Evolutionary conservation across 2,888 invertebrate species (phyloP), one percentile per base, ranked within the genome.

Genomic region (Drosophila subquinaria): DNA sequence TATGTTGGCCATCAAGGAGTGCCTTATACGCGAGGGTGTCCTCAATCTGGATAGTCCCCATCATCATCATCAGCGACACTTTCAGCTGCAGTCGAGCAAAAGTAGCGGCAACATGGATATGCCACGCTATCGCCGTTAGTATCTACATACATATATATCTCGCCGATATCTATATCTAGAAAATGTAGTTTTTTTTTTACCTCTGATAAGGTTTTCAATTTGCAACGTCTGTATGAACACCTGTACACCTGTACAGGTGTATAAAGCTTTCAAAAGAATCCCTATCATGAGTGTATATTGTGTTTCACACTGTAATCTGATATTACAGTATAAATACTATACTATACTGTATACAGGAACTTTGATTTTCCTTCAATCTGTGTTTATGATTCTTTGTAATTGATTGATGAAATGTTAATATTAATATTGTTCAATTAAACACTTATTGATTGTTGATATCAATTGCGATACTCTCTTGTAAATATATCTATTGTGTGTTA

Each of bases 1-100:
- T 50, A 91, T 91, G 91, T 81, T 91, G 73, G 91, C 91, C 78
- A 83, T 91, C 59, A 91, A 91, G 89, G 91, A 91, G 85, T 91
- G 91, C 61, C 73, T 91, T 17, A 91, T 91, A 72, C 91, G 91
- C 53, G 91, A 91, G 84, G 91, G 91, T 78, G 91, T 91, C 30
- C 83, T 91, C 48, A 91, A 91, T 79, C 72, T 89, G 67, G 84
- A 84, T 71, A 70, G 64, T 36, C 59, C 60, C 62, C 61, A 56
- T 36, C 59, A 76, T 47, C 27, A 27, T 27, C 27, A 5, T 27
- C 27, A 77, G 43, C 72, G 65, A 9, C 71, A 81, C 20, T 76
- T 79, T 53, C 79, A 73, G 35, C 65, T 84, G 61, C 69, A 82
- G 55, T 60, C 70, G 11, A 88, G 85, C 76, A 82, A 77, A 61